Conservation (phyloP, 2,113 vertebrate genomes). For the Lanius collurio region DNA sequence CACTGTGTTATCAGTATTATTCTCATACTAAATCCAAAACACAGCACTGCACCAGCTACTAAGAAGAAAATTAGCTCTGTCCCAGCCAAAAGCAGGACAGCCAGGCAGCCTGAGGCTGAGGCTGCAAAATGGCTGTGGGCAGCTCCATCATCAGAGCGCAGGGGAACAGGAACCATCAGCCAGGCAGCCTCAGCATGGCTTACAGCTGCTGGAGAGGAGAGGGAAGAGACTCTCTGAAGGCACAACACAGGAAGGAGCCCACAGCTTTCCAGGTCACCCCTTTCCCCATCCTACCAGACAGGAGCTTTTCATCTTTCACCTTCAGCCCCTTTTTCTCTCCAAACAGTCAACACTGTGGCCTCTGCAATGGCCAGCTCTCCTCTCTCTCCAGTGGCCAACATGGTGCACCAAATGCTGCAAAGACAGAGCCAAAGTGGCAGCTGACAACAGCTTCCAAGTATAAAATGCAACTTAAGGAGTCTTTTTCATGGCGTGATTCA, state of each 20-base stretch:
- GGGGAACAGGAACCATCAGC: neutral
- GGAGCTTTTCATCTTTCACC: neutral
- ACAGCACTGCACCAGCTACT: neutral
- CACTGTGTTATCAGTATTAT: neutral
- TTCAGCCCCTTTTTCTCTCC: neutral
- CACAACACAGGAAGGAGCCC: neutral
- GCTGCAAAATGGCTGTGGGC: neutral
- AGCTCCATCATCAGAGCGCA: neutral
- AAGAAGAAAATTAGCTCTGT: neutral
- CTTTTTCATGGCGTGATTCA: neutral
- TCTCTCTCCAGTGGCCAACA: neutral
- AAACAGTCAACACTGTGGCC: neutral
- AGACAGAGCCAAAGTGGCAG: neutral
- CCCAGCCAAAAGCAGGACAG: neutral
- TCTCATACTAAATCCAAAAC: neutral
- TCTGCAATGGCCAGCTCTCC: neutral
- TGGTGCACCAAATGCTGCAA: neutral
- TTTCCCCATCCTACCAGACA: neutral
- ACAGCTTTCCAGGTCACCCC: neutral
- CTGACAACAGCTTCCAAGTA: neutral
- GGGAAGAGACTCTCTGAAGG: neutral
- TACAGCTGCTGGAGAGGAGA: accelerated
- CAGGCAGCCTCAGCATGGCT: neutral
- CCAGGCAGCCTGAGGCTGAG: neutral
- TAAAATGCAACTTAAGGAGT: neutral